These are phyloP conservation scores for Craniophora ligustri DNA, from an alignment of 2,888 invertebrate genomes.

Conservation along the genomic window DNA sequence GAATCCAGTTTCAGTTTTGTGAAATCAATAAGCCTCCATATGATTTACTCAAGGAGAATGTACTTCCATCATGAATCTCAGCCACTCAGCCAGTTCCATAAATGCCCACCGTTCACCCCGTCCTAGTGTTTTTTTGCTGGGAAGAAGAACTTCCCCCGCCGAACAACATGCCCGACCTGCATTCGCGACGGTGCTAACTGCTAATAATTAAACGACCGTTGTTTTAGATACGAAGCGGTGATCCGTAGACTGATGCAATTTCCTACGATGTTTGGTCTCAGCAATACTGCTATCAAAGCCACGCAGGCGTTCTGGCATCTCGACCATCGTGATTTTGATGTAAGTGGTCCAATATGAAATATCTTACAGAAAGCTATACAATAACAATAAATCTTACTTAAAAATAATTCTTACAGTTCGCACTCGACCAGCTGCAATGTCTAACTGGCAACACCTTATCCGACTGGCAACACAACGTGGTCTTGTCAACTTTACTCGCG, in stretches of 20 bases:
- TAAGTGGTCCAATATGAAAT: slow-evolving; percentile 76
- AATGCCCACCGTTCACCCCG: too few species aligned
- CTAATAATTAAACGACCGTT: neutral
- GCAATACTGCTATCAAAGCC: slow-evolving; percentile 92
- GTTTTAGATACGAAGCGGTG: slow-evolving; percentile 88
- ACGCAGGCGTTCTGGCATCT: slow-evolving; percentile 96
- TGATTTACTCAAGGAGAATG: too few species aligned
- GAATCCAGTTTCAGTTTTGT: too few species aligned
- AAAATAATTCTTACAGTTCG: slow-evolving; percentile 82
- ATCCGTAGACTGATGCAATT: slow-evolving; percentile 93
- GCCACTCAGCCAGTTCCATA: too few species aligned
- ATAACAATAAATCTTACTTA: neutral
- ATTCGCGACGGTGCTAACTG: too few species aligned
- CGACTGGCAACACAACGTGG: slow-evolving; percentile 92
- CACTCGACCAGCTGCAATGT: slow-evolving; percentile 90
- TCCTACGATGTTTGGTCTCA: slow-evolving; percentile 93
- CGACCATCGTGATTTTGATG: slow-evolving; percentile 95
- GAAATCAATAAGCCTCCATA: too few species aligned
- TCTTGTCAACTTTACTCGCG: slow-evolving; percentile 90
- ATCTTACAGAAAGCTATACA: too few species aligned
- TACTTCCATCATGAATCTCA: too few species aligned
- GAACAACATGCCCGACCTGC: too few species aligned
- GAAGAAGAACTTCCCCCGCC: too few species aligned
- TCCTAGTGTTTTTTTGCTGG: too few species aligned
- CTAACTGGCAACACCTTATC: slow-evolving; percentile 89